A percentile compares a stretch with the other conserved stretches of the same genome.
phyloP scores from a whole-genome alignment of 2,113 vertebrate genomes.

The Vidua chalybeata region DNA sequence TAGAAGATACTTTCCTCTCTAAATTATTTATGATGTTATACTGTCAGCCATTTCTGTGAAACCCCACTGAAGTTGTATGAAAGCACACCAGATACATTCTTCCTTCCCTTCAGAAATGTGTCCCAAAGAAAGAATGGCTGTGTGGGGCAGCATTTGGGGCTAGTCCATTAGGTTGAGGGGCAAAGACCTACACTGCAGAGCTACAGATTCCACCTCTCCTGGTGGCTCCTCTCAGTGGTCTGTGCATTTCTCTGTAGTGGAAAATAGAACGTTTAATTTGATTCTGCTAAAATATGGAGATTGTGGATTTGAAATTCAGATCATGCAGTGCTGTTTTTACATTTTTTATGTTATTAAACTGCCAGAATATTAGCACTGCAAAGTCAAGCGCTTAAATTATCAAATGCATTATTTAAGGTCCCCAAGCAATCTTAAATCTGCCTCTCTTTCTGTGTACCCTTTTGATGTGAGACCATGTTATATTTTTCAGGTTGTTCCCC shows the following conservation, averaged over 20 bases:
- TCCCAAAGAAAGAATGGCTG: background rate
- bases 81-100: background rate
- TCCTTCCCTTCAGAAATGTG: background rate
- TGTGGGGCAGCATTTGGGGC: background rate
- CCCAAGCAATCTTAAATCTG: background rate
- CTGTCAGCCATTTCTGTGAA: background rate
- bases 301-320: background rate
- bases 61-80: background rate
- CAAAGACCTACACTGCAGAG: background rate
- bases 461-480: background rate
- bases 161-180: background rate
- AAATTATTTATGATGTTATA: accelerated
- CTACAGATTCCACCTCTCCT: background rate
- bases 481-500: background rate
- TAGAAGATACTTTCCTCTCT: background rate
- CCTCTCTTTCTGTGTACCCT: background rate
- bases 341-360: background rate
- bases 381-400: background rate
- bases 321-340: background rate
- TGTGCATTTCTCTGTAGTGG: background rate
- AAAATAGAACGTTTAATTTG: background rate
- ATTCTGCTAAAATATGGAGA: background rate
- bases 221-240: background rate
- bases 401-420: background rate
- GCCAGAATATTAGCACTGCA: background rate